phyloP scores from a whole-genome alignment of 2,888 invertebrate species.

The Xylocampa areola region DNA sequence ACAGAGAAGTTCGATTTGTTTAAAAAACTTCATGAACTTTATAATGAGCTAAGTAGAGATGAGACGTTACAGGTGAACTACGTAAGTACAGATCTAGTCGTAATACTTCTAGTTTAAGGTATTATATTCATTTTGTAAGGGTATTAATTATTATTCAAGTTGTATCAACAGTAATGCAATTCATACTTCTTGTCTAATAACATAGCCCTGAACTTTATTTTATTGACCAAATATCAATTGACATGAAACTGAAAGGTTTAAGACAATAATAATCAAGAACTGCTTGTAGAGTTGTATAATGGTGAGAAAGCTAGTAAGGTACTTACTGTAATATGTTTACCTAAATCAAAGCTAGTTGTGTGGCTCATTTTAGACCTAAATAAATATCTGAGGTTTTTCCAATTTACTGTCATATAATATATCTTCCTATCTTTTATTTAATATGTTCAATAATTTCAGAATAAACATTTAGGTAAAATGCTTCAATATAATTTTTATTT shows the following conservation, averaged over 20 bases:
- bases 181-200: background rate
- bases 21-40: slow-evolving; percentile 87
- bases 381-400: background rate
- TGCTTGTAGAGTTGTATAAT: no score
- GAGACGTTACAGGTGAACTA: slow-evolving; percentile 83
- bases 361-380: no score
- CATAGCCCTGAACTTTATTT: background rate
- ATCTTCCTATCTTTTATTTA: no score
- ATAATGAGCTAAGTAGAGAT: slow-evolving; percentile 85
- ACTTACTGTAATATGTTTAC: no score
- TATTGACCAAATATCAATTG: background rate
- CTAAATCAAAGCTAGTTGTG: no score
- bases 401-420: background rate
- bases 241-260: slow-evolving; percentile 6
- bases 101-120: slow-evolving; percentile 6
- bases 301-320: no score
- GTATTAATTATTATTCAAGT: slow-evolving; percentile 7
- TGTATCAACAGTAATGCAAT: background rate
- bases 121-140: slow-evolving; percentile 3
- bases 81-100: slow-evolving; percentile 74
- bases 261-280: background rate
- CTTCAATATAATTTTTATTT: slow-evolving; percentile 4
- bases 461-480: background rate
- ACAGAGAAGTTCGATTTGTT: slow-evolving; percentile 86
- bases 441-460: background rate